These are phyloP conservation scores for Ornithoptera priamus DNA, from an alignment of 2,888 invertebrate species.

Conservation along the genomic window DNA sequence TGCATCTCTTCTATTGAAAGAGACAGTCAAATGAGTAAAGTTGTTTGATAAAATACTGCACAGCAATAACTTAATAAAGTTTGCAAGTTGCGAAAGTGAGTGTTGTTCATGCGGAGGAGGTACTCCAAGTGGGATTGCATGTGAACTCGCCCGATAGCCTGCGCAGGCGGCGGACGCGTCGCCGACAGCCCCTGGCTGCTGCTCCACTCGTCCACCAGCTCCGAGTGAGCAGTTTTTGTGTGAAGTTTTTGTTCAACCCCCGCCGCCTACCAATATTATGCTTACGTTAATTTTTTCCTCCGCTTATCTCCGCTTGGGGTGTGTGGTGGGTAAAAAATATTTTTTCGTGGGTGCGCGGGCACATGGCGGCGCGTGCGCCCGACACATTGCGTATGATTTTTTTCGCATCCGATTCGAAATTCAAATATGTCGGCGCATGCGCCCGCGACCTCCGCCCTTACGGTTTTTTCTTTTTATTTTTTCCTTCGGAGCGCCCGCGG, in stretches of 20 bases:
- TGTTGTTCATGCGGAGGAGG: no score
- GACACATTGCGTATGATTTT: constrained; percentile 74
- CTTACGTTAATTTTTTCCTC: constrained; percentile 71
- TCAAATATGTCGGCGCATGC: constrained; percentile 67
- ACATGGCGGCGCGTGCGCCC: constrained; percentile 74
- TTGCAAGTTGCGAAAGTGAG: no score
- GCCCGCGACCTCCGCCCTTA: constrained; percentile 43
- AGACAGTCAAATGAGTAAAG: no score
- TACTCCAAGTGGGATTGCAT: no score
- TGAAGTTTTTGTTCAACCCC: constrained; percentile 61
- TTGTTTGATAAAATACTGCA: no score
- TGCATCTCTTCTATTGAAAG: no score
- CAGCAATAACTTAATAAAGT: no score
- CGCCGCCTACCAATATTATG: constrained; percentile 73
- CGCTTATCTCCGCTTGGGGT: constrained; percentile 62
- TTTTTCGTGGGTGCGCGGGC: constrained; percentile 38
- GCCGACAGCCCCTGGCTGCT: constrained; percentile 35
- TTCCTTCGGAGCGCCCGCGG: constrained; percentile 51
- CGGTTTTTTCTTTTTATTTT: constrained; percentile 51
- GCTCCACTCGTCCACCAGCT: constrained; percentile 65
- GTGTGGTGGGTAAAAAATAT: constrained; percentile 60
- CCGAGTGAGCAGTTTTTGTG: constrained; percentile 66
- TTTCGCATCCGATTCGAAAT: constrained; percentile 77
- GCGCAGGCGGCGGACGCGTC: constrained; percentile 38
- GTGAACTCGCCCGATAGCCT: constrained; percentile 35